Evolutionary conservation across 2,797 vertebrate species (phyloP), one percentile per base, ranked within the genome.

Genomic region (Myripristis murdjan): DNA sequence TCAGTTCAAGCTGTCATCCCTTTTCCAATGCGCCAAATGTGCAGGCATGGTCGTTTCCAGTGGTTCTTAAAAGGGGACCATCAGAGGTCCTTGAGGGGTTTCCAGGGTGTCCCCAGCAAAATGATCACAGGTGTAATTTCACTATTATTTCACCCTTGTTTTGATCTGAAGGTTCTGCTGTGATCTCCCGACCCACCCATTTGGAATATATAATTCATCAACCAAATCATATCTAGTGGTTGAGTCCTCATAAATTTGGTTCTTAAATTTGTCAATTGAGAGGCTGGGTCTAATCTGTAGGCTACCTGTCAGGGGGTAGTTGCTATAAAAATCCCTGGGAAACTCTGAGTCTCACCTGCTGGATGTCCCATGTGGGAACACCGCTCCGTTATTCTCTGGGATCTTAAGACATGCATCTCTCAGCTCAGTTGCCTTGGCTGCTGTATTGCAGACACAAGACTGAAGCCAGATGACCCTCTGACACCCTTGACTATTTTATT

Each of bases 141-240:
- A 35, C 1, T 4, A 35, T 6, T 31, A 31, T 31, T 31, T 7
- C 28, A 6, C 28, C 7, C 5, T 28, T 76, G 55, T 80, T 85
- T 73, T 61, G 76, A 54, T 31, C 60, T 64, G 85, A 75, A 83
- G 78, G 64, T 80, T 64, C 16, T 48, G 33, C 64, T 39, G 7
- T 80, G 73, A 85, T 84, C 73, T 86, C 37, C 52, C 18, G 15
- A 73, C 80, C 85, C 81, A 71, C 73, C 51, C 80, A 75, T 64
- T 10, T 66, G 24, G 43, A 23, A 49, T 11, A 46, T n/a, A n/a
- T n/a, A n/a, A n/a, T n/a, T n/a, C n/a, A n/a, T n/a, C n/a, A n/a
- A n/a, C n/a, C n/a, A n/a, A n/a, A n/a, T n/a, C n/a, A n/a, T n/a
- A n/a, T 31, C 6, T 31, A 31, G 20, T 1, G 1, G 20, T 20